phyloP scores from a whole-genome alignment of 2,797 vertebrate genomes.

The Mastacembelus armatus region DNA sequence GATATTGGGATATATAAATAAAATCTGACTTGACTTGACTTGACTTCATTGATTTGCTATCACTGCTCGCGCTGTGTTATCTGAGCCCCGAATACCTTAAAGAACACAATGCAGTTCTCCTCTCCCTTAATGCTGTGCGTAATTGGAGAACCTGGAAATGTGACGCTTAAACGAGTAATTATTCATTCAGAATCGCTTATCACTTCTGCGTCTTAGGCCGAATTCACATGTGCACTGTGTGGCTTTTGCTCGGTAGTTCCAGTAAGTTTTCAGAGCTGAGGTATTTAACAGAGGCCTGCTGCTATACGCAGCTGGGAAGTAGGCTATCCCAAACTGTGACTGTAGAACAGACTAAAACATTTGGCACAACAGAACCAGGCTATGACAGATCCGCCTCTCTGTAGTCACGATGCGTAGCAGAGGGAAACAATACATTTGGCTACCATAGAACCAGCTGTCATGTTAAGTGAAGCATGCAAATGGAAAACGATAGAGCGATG shows the following conservation, averaged over 20 bases:
- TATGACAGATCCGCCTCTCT: conserved; percentile 29
- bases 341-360: conserved; percentile 48
- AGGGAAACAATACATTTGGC: conserved; percentile 29
- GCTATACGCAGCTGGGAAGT: conserved; percentile 46
- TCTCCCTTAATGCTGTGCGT: conserved; percentile 36
- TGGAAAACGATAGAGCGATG: conserved; percentile 1
- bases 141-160: conserved; percentile 40
- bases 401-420: conserved; percentile 18
- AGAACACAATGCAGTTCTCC: conserved; percentile 2
- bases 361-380: conserved; percentile 42
- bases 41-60: conserved; percentile 37
- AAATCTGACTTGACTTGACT: too few relatives aligned
- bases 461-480: conserved; percentile 35
- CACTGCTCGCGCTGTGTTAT: conserved; percentile 15
- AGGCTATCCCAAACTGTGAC: conserved; percentile 50
- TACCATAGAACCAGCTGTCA: conserved; percentile 32
- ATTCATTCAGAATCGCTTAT: conserved; percentile 32
- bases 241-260: conserved; percentile 28
- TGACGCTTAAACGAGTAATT: conserved; percentile 33
- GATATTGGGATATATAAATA: too few relatives aligned
- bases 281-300: conserved; percentile 61
- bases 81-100: not conserved
- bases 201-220: conserved; percentile 40
- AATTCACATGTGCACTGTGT: conserved; percentile 21
- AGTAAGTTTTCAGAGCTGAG: conserved; percentile 45